phyloP scores from a whole-genome alignment of 1,140 invertebrate genomes.

The Ctenoplectra terminalis region DNA sequence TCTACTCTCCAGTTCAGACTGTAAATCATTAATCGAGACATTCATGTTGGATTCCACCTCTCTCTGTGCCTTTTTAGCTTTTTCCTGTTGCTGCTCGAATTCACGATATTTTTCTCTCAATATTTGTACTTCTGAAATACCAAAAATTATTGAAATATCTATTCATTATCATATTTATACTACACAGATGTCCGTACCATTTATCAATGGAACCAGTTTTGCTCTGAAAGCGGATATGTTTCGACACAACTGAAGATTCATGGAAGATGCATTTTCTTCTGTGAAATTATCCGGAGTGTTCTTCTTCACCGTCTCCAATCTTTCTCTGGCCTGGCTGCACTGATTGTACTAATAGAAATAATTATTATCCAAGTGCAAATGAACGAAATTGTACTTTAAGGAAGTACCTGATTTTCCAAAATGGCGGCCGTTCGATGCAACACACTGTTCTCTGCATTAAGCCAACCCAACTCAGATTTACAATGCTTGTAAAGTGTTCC shows the following conservation, averaged over 20 bases:
- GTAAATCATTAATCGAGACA: constrained; percentile 82
- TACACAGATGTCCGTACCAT: constrained; percentile 76
- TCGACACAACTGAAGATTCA: constrained; percentile 84
- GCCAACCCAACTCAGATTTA: constrained; percentile 87
- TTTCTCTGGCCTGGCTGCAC: constrained; percentile 71
- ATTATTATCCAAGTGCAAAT: not conserved
- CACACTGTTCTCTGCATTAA: constrained; percentile 88
- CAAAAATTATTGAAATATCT: constrained; percentile 8
- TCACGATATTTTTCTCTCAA: constrained; percentile 84
- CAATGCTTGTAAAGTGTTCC: constrained; percentile 92
- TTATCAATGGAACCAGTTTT: constrained; percentile 86
- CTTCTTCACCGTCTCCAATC: constrained; percentile 31
- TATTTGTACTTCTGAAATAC: constrained; percentile 83
- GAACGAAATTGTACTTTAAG: not conserved
- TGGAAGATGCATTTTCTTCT: constrained; percentile 83
- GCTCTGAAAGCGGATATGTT: constrained; percentile 85
- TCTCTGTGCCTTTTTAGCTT: constrained; percentile 85
- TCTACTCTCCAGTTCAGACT: constrained; percentile 65
- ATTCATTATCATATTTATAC: not conserved
- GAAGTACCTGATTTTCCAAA: constrained; percentile 76
- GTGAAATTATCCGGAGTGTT: constrained; percentile 85
- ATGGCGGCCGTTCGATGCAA: constrained; percentile 86
- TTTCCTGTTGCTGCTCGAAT: constrained; percentile 84
- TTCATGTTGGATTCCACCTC: constrained; percentile 84
- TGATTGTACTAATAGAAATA: constrained; percentile 63